Base-by-base conservation (phyloP, 2,797 vertebrate species). In the Centroberyx gerrardi region DNA sequence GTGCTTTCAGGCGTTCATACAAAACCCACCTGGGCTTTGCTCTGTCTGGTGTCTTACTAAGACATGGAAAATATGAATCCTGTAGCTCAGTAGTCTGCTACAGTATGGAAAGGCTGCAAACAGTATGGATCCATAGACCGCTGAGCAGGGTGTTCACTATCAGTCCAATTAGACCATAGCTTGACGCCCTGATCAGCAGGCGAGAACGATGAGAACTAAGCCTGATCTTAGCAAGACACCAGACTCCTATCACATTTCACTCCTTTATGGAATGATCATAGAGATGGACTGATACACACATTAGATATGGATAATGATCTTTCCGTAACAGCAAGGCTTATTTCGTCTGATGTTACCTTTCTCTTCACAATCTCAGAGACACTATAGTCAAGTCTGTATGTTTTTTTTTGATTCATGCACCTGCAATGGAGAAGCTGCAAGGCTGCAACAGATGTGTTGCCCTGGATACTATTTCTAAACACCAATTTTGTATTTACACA, bases 111-210 rank as follows among this genome's bases (percentile, higher is more conserved):
- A 44, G 7, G 18, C 59, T 33, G 40, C 33, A 27, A 29, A 40
- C 55, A 18, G 29, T 40, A 28, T 49, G 40, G 48, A 46, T 33
- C 55, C n/a, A 10, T 13, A 36, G 48, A 38, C 51, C 22, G 48
- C 33, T 53, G 27, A 9, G 29, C 28, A 31, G 14, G 18, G 6
- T 4, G n/a, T 60, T 28, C 48, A 36, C 18, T 36, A 66, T 49
- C 36, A 33, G 29, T 27, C 40, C 68, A 61, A 67, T 72, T 61
- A 67, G 48, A 61, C 17, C 15, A n/a, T 10, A 31, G 51, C 27
- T 17, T 22, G 27, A 17, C 52, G 10, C 10, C 40, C 40, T 12
- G 40, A 42, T 42, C 22, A n/a, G 27, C 33, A n/a, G n/a, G 12
- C 0, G n/a, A 33, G 31, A 18, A 42, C 10, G 40, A 42, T 12